These are phyloP conservation scores for Nemapogon koenigi DNA, from an alignment of 2,888 invertebrate species.

Conservation along the genomic window DNA sequence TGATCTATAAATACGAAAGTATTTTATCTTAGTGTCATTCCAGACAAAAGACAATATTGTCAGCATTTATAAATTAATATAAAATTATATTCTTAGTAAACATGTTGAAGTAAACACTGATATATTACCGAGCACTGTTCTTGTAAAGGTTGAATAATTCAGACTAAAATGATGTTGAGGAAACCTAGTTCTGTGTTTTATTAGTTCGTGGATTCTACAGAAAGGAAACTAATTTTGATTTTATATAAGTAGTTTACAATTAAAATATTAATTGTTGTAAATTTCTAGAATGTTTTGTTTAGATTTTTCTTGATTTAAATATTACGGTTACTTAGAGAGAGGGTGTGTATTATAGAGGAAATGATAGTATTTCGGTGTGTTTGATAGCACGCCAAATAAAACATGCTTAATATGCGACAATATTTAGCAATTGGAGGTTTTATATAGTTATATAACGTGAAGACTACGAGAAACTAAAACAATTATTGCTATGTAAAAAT, in stretches of 20 bases:
- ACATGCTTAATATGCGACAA: slow-evolving; percentile 61
- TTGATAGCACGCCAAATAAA: slow-evolving; percentile 12
- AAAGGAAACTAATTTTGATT: not conserved
- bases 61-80: slow-evolving; percentile 60
- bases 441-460: slow-evolving; percentile 53
- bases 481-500: slow-evolving; percentile 62
- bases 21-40: slow-evolving; percentile 46
- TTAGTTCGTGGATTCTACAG: too few species aligned
- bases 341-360: not conserved
- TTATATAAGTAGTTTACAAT: not conserved
- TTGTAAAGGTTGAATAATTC: too few species aligned
- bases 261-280: slow-evolving; percentile 5
- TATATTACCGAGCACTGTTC: too few species aligned
- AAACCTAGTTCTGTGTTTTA: too few species aligned
- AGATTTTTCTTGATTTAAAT: too few species aligned
- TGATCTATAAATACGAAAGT: not conserved
- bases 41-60: slow-evolving; percentile 63
- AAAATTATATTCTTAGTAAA: too few species aligned
- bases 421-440: slow-evolving; percentile 59
- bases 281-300: not conserved
- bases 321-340: not conserved
- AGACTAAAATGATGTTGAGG: too few species aligned
- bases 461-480: slow-evolving; percentile 57
- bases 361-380: not conserved
- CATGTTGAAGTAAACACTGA: too few species aligned